Conservation (phyloP, 1,140 invertebrate genomes). For the Apolygus lucorum region DNA sequence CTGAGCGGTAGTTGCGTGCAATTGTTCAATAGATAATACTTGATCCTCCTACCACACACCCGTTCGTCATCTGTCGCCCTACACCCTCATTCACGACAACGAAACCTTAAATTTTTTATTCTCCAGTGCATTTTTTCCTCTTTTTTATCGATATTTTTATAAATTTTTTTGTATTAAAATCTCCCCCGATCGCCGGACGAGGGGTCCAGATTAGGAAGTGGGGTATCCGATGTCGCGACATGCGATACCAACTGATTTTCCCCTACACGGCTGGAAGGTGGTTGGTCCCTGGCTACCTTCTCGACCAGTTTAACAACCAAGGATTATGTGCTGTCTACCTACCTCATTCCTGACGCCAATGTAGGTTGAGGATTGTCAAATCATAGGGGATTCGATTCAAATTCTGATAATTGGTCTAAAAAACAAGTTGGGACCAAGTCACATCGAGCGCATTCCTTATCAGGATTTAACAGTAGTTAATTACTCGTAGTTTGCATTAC, state of each 20-base stretch:
- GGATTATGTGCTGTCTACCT: neutral
- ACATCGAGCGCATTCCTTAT: too few species aligned
- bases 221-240: neutral
- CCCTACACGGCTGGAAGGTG: neutral
- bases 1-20: too few species aligned
- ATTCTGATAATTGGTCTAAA: too few species aligned
- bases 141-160: neutral
- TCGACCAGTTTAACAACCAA: neutral
- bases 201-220: neutral
- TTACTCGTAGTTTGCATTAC: too few species aligned
- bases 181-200: slow-evolving; percentile 3
- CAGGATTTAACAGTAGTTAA: too few species aligned
- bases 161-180: neutral
- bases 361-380: too few species aligned
- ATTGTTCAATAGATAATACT: too few species aligned
- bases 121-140: neutral
- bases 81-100: neutral
- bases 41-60: too few species aligned
- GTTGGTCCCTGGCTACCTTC: neutral
- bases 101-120: neutral
- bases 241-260: neutral
- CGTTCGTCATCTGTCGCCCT: neutral
- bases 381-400: too few species aligned
- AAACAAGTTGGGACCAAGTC: too few species aligned
- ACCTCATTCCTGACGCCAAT: too few species aligned